Evolutionary conservation across 2,797 vertebrate genomes (phyloP).

Genomic region (Eremophila alpestris): DNA sequence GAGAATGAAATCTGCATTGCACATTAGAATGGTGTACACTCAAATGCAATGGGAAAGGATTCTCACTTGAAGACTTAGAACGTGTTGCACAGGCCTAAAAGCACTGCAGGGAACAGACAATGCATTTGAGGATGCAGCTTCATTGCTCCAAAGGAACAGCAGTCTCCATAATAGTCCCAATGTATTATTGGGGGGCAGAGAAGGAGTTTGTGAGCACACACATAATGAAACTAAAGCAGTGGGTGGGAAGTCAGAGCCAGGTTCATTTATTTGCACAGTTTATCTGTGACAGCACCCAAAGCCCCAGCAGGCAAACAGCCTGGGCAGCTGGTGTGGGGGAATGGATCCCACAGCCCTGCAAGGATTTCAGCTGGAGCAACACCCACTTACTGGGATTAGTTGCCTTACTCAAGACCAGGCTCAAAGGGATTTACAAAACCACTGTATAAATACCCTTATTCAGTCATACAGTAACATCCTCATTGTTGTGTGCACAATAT

Average conservation of each 20-base stretch:
- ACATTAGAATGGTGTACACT: not conserved
- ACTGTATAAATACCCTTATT: not conserved
- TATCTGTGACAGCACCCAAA: not conserved
- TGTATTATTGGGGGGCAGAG: rapidly evolving
- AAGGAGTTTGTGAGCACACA: not conserved
- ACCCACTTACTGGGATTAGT: not conserved
- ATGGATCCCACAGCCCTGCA: not conserved
- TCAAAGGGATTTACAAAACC: conserved; percentile 16
- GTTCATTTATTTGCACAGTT: not conserved
- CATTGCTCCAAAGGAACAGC: not conserved
- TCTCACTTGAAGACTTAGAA: not conserved
- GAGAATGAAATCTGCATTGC: not conserved
- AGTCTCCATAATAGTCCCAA: not conserved
- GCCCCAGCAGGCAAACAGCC: not conserved
- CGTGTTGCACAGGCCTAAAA: not conserved
- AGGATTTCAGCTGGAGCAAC: not conserved
- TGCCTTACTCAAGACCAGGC: not conserved
- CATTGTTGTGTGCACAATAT: not conserved
- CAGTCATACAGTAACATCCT: not conserved
- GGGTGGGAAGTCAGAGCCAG: not conserved
- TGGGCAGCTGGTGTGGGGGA: not conserved
- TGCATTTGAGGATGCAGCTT: not conserved
- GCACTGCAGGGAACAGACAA: not conserved
- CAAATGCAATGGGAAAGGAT: not conserved
- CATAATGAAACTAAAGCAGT: not conserved